Evolutionary conservation across 2,888 invertebrate genomes (phyloP).

Genomic region (Heliconius ismenius): DNA sequence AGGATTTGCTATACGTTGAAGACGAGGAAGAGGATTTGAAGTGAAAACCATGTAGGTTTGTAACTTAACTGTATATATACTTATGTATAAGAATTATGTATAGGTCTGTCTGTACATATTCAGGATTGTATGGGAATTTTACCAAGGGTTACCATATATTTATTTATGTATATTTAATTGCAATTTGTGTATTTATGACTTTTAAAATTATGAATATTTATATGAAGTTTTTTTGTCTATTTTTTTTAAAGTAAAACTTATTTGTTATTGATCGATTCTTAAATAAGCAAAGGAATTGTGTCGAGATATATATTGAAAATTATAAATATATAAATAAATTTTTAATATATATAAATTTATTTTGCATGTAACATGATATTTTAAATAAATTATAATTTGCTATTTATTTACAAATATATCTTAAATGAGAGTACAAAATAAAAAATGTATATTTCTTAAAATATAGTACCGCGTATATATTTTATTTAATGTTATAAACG

Average conservation of each 20-base stretch:
- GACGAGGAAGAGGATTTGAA: conserved; percentile 75
- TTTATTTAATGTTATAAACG: background rate
- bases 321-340: no score
- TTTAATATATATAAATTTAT: background rate
- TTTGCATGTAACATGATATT: background rate
- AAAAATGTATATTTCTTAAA: background rate
- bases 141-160: background rate
- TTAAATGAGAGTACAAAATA: conserved; percentile 7
- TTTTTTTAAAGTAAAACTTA: background rate
- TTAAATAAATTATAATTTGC: background rate
- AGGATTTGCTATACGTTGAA: conserved; percentile 70
- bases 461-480: background rate
- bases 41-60: conserved; percentile 50
- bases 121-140: background rate
- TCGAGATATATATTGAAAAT: background rate
- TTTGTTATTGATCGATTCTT: background rate
- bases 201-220: background rate
- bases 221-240: no score
- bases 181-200: background rate
- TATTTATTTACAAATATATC: background rate
- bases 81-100: background rate
- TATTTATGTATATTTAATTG: background rate
- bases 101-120: conserved; percentile 20
- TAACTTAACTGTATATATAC: conserved; percentile 28
- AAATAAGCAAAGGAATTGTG: background rate